Conservation (phyloP, 2,888 invertebrate species). For the Digitonthophagus gazella region DNA sequence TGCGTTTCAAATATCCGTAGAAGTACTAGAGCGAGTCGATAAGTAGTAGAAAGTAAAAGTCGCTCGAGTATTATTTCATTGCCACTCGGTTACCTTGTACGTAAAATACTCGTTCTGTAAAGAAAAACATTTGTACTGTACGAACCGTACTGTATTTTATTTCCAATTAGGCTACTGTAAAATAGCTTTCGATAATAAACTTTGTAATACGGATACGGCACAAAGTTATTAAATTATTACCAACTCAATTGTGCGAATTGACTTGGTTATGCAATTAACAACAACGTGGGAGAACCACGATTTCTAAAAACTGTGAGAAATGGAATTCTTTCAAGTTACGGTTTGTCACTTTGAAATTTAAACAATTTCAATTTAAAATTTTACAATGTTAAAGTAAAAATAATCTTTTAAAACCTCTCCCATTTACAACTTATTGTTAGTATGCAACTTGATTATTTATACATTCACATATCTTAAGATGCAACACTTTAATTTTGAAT, state of each 20-base stretch:
- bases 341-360: not conserved
- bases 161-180: not conserved
- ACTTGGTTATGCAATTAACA: not conserved
- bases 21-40: not conserved
- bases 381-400: not conserved
- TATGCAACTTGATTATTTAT: constrained; percentile 20
- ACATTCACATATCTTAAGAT: no score
- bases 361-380: not conserved
- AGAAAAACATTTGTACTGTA: not conserved
- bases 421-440: no score
- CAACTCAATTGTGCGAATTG: not conserved
- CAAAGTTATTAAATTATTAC: not conserved
- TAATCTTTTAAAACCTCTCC: no score
- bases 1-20: not conserved
- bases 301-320: not conserved
- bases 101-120: constrained; percentile 18
- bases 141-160: not conserved
- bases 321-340: not conserved
- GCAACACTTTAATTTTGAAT: constrained; percentile 15
- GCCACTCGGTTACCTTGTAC: constrained; percentile 27
- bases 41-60: constrained; percentile 26
- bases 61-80: constrained; percentile 21
- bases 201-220: not conserved
- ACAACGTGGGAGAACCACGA: not conserved
- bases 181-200: not conserved